phyloP scores from a whole-genome alignment of 2,888 invertebrate species.

The Dynastes grantii region DNA sequence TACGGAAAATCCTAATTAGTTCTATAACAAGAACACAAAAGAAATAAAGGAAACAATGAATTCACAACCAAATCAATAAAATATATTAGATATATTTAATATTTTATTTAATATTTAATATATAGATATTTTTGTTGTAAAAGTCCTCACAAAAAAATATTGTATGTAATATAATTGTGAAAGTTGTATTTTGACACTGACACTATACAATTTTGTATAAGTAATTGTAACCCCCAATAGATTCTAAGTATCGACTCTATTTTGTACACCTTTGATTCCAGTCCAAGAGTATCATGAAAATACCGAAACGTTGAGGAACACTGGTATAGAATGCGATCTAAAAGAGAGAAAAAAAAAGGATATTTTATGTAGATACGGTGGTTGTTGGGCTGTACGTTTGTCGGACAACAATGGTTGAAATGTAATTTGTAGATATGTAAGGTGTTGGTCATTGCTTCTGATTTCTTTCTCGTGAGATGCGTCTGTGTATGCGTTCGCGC shows the following conservation, averaged over 20 bases:
- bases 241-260: neutral
- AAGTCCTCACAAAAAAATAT: too few relatives aligned
- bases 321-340: conserved; percentile 36
- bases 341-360: conserved; percentile 48
- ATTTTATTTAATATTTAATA: too few relatives aligned
- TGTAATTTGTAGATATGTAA: conserved; percentile 66
- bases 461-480: conserved; percentile 34
- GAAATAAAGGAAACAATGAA: too few relatives aligned
- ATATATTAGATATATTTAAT: too few relatives aligned
- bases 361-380: conserved; percentile 52
- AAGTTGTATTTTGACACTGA: too few relatives aligned
- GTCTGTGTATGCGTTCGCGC: conserved; percentile 30
- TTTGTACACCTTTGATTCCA: neutral
- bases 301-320: conserved; percentile 43
- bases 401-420: conserved; percentile 61
- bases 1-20: too few relatives aligned
- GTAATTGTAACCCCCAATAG: neutral
- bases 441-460: conserved; percentile 52
- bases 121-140: too few relatives aligned
- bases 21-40: too few relatives aligned
- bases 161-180: too few relatives aligned
- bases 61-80: too few relatives aligned
- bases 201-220: neutral
- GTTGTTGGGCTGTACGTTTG: conserved; percentile 43
- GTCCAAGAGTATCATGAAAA: conserved; percentile 19